Evolutionary conservation across 1,140 invertebrate genomes (phyloP), one percentile per base, ranked within the genome.

Genomic region (Zaprionus taronus): DNA sequence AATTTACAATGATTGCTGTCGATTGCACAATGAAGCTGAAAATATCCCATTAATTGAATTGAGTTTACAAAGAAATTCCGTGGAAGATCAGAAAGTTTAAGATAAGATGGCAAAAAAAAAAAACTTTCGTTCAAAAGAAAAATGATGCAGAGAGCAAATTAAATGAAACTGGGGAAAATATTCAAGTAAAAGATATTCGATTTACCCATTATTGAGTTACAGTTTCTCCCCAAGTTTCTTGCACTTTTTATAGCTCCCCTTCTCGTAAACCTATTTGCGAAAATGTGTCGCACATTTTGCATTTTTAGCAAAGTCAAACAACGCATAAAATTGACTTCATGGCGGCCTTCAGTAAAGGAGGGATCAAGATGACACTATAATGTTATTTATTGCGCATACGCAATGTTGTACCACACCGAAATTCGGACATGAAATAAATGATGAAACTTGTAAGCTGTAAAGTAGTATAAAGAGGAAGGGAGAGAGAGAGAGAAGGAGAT

Each of bases 301-400:
- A 17, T 17, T 47, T 47, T 47, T 47, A 17, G 41, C 41, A 47
- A 47, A 47, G 6, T 47, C 7, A 15, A 41, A n/a, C 38, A n/a
- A n/a, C 38, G 38, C 38, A 41, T 41, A n/a, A 41, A 41, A 49
- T 49, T 20, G n/a, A 20, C 47, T 20, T 20, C 4, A 20, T 17
- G 5, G 17, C 47, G 20, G 20, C n/a, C 47, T 51, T 22, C 3
- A 41, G 11, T 17, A 51, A 4, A 17, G 47, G 4, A 20, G 4
- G 20, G 31, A 56, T 41, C 44, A n/a, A 28, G 17, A 22, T 57
- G 38, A 31, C 6, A 7, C 7, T 36, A 55, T 71, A 56, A 53
- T 53, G 14, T 64, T 44, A 67, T 77, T 77, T 73, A 77, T 77
- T 67, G 74, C 70, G 38, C 70, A 72, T 77, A 77, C 74, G 74